These are phyloP conservation scores for Coenonympha glycerion DNA, from an alignment of 2,888 invertebrate species.

Conservation along the genomic window DNA sequence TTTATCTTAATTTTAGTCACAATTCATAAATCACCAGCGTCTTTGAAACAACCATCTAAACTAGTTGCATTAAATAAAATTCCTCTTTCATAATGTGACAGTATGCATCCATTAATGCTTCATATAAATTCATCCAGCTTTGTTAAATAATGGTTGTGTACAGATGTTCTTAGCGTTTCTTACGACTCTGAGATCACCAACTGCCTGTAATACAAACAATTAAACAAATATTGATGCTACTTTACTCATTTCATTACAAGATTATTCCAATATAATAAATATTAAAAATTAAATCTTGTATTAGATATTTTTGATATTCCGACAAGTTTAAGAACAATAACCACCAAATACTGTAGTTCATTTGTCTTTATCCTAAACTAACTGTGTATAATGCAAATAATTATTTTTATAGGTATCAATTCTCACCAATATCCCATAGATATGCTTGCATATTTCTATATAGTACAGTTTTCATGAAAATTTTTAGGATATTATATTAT, in stretches of 20 bases:
- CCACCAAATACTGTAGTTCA: too few relatives aligned
- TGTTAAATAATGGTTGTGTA: conserved; percentile 52
- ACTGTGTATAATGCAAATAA: too few relatives aligned
- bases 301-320: too few relatives aligned
- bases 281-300: too few relatives aligned
- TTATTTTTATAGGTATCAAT: too few relatives aligned
- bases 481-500: too few relatives aligned
- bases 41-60: background rate
- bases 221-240: conserved; percentile 37
- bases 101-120: conserved; percentile 25
- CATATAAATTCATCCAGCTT: conserved; percentile 46
- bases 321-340: too few relatives aligned
- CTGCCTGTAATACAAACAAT: conserved; percentile 74
- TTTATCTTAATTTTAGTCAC: conserved; percentile 9
- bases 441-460: too few relatives aligned
- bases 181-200: conserved; percentile 66
- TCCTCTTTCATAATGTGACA: conserved; percentile 15
- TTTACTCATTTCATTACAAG: background rate
- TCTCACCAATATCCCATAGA: too few relatives aligned
- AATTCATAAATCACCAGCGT: conserved; percentile 14
- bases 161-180: conserved; percentile 57
- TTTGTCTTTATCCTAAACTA: too few relatives aligned
- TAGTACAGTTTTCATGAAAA: too few relatives aligned
- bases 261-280: too few relatives aligned
- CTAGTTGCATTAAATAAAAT: conserved; percentile 6